These are phyloP conservation scores for Nomada lathburiana DNA, from an alignment of 2,888 invertebrate species.

Conservation along the genomic window DNA sequence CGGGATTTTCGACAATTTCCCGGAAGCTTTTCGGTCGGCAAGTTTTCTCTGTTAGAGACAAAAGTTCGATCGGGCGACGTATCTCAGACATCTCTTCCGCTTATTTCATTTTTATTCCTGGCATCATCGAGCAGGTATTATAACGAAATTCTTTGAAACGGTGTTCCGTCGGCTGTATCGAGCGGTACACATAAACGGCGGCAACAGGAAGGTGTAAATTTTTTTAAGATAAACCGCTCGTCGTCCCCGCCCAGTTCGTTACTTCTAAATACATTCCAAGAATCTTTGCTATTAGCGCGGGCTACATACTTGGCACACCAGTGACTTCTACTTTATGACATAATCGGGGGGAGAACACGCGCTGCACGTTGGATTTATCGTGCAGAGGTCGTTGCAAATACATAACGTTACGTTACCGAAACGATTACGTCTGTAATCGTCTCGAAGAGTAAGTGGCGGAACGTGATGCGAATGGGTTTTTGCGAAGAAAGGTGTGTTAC, in stretches of 20 bases:
- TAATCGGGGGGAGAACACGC: slow-evolving; percentile 49
- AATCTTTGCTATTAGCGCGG: slow-evolving; percentile 45
- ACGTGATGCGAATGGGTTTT: slow-evolving; percentile 35
- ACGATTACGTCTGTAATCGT: slow-evolving; percentile 52
- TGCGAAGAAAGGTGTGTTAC: slow-evolving; percentile 6
- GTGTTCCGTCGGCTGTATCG: background rate
- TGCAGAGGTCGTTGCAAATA: slow-evolving; percentile 43
- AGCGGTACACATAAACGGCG: background rate
- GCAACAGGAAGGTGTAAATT: slow-evolving; percentile 44
- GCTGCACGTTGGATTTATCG: slow-evolving; percentile 51
- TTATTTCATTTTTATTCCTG: background rate
- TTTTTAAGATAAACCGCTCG: slow-evolving; percentile 11
- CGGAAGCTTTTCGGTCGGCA: too few species aligned
- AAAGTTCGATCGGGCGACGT: background rate
- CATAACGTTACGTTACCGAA: slow-evolving; percentile 41
- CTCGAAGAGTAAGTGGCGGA: slow-evolving; percentile 41
- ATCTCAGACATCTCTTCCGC: background rate
- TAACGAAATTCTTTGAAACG: background rate
- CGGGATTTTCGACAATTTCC: too few species aligned
- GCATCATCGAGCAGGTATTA: background rate
- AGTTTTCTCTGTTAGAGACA: too few species aligned
- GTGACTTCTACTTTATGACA: slow-evolving; percentile 52
- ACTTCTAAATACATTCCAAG: slow-evolving; percentile 33
- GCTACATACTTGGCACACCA: slow-evolving; percentile 40
- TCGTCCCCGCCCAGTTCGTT: slow-evolving; percentile 2